Evolutionary conservation across 2,888 invertebrate species (phyloP).

Genomic region (Limenitis camilla): DNA sequence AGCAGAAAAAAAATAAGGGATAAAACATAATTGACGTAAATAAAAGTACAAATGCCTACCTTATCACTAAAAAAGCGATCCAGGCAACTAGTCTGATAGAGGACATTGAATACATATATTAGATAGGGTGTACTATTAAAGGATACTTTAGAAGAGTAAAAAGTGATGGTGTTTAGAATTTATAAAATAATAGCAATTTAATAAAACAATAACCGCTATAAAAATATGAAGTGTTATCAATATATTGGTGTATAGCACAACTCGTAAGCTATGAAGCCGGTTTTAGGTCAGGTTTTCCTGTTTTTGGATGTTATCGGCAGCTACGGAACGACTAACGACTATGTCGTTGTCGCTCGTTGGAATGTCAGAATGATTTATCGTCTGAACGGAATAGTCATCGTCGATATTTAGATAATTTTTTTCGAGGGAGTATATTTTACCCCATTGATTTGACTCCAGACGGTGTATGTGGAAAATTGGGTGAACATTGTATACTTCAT

Average conservation of each 20-base stretch:
- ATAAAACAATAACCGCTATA: background rate
- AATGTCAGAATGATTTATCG: constrained; percentile 62
- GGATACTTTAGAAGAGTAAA: no score
- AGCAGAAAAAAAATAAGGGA: no score
- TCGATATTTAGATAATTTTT: constrained; percentile 31
- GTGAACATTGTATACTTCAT: constrained; percentile 17
- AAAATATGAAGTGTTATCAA: constrained; percentile 19
- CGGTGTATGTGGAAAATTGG: constrained; percentile 21
- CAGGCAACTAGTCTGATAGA: no score
- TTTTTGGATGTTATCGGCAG: constrained; percentile 33
- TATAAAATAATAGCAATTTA: no score
- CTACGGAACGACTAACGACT: constrained; percentile 31
- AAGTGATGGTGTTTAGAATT: no score
- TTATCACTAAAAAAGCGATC: no score
- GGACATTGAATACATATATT: no score
- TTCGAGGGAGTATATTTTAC: constrained; percentile 21
- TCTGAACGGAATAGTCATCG: constrained; percentile 33
- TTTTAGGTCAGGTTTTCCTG: constrained; percentile 29
- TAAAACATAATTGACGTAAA: no score
- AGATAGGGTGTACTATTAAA: no score
- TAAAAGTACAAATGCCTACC: no score
- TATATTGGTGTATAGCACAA: constrained; percentile 15
- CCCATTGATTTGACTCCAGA: constrained; percentile 12
- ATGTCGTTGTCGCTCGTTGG: constrained; percentile 31
- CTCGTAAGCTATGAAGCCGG: constrained; percentile 13